Evolutionary conservation across 2,888 invertebrate genomes (phyloP).

Genomic region (Nipponacmea schrenckii): DNA sequence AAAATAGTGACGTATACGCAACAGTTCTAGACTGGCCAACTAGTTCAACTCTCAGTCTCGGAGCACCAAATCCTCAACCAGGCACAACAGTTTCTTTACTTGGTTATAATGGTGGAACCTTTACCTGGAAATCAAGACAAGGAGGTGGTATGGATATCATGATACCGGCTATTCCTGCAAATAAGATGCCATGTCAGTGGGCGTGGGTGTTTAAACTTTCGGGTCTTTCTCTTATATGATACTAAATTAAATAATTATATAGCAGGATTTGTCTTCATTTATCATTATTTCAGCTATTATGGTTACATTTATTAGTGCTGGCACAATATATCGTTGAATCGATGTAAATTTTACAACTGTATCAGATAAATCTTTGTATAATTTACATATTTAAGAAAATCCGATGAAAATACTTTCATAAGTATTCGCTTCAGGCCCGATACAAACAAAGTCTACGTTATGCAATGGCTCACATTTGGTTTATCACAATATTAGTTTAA

Average conservation of each 20-base stretch:
- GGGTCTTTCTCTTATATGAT: conserved; percentile 30
- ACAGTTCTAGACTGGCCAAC: conserved; percentile 79
- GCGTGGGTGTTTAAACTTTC: conserved; percentile 62
- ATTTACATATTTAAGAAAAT: no score
- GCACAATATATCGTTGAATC: no score
- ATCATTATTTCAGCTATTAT: no score
- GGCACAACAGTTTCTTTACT: conserved; percentile 69
- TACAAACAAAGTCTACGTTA: no score
- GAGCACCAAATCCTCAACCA: conserved; percentile 63
- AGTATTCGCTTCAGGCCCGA: no score
- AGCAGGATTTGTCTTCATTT: no score
- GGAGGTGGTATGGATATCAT: conserved; percentile 49
- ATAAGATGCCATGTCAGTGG: conserved; percentile 55
- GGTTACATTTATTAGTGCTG: no score
- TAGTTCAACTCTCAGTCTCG: conserved; percentile 71
- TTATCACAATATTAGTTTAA: no score
- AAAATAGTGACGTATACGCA: conserved; percentile 73
- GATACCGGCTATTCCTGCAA: conserved; percentile 50
- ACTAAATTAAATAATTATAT: neutral
- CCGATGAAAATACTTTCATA: no score
- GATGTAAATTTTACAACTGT: no score
- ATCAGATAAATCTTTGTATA: no score
- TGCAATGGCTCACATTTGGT: no score
- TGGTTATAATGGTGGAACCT: conserved; percentile 64
- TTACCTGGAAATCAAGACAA: conserved; percentile 34